These are phyloP conservation scores for Ophioninae sp. DNA, from an alignment of 2,888 invertebrate genomes.

Conservation along the genomic window DNA sequence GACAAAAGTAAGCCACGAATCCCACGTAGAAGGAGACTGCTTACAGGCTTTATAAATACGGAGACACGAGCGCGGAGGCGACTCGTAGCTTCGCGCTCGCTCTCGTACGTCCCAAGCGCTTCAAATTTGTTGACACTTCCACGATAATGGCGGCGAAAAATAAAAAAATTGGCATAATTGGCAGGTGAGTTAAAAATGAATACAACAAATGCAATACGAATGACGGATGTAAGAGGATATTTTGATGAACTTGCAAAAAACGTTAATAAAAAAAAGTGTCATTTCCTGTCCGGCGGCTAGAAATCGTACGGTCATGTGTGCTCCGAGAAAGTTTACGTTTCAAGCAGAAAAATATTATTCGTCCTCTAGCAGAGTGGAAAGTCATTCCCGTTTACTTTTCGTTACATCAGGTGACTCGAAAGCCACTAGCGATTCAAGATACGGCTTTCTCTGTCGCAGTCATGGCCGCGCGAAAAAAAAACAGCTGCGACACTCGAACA, in stretches of 20 bases:
- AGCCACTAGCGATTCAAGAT: neutral
- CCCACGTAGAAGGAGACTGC: constrained; percentile 1
- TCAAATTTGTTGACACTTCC: constrained; percentile 11
- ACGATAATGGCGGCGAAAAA: constrained; percentile 69
- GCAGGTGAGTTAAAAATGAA: constrained; percentile 83
- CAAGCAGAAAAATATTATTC: too few relatives aligned
- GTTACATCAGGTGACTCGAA: neutral
- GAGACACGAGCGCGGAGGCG: neutral
- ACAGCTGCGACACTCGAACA: neutral
- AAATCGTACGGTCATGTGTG: neutral
- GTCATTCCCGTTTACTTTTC: too few relatives aligned
- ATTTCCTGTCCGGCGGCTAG: neutral
- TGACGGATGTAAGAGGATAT: constrained; percentile 1
- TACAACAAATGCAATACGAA: neutral
- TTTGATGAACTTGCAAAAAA: neutral
- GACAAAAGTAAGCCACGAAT: neutral
- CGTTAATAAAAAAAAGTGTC: neutral
- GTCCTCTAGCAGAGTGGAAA: too few relatives aligned
- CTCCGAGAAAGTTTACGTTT: too few relatives aligned
- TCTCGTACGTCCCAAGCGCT: constrained; percentile 10
- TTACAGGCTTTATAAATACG: constrained; percentile 43
- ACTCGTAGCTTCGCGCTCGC: constrained; percentile 13
- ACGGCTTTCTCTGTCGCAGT: neutral
- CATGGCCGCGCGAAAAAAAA: neutral
- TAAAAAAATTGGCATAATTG: constrained; percentile 89